A percentile compares a stretch with the other conserved stretches of the same genome.
Conservation (phyloP, 2,113 vertebrate genomes). For the Podarcis muralis region DNA sequence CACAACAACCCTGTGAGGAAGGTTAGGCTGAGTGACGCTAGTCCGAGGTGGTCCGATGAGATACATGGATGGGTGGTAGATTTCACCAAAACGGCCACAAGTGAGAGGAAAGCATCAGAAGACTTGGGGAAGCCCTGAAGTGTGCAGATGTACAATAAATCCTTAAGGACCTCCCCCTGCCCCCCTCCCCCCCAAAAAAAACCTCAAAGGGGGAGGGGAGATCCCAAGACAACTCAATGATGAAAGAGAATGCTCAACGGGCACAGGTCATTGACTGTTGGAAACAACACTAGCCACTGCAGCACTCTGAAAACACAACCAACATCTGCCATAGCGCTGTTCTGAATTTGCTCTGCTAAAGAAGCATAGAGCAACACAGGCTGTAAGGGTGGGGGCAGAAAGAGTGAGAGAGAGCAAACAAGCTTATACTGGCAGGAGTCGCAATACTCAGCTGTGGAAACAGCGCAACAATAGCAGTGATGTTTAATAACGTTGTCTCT, state of each 20-base stretch:
- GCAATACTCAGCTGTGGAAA: neutral
- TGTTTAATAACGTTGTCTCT: neutral
- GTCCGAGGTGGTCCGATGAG: too few species aligned
- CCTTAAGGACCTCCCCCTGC: neutral
- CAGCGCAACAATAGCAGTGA: neutral
- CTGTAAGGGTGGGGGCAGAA: too few species aligned
- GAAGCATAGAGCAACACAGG: neutral
- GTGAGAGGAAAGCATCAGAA: neutral
- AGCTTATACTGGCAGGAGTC: neutral
- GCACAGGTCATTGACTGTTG: too few species aligned
- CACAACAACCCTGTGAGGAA: too few species aligned
- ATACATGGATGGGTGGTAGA: too few species aligned
- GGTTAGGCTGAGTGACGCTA: too few species aligned
- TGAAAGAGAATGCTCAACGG: too few species aligned
- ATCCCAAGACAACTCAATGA: neutral
- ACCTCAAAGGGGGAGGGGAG: neutral
- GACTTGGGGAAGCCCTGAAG: neutral
- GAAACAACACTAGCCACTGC: too few species aligned
- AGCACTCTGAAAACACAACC: neutral
- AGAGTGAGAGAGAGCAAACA: neutral
- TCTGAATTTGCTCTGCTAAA: neutral
- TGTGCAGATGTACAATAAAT: neutral
- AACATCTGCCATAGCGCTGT: neutral
- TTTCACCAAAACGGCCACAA: too few species aligned
- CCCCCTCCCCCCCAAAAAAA: too few species aligned